Percentiles rank a stretch among this genome's conserved stretches.
Evolutionary conservation across 2,797 vertebrate genomes (phyloP).

Genomic region (Enteromius treurensis): DNA sequence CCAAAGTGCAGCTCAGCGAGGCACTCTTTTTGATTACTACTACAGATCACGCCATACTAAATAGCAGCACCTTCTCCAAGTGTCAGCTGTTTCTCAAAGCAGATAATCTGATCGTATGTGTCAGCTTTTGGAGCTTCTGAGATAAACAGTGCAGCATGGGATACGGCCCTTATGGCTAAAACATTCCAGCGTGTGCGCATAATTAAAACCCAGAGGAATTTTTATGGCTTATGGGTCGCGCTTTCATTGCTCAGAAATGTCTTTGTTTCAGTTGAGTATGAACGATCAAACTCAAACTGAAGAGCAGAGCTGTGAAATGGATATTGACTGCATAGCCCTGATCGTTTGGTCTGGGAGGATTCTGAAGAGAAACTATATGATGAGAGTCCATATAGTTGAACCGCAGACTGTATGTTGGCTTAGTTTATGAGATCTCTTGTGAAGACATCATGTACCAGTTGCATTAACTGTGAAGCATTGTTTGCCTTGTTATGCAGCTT

Average conservation of each 20-base stretch:
- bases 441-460: neutral
- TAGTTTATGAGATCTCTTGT: neutral
- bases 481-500: neutral
- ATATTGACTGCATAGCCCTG: neutral
- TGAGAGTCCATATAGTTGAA: neutral
- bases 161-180: neutral
- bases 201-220: slow-evolving; percentile 3
- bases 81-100: slow-evolving; percentile 47
- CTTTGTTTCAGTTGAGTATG: neutral
- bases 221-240: neutral
- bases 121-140: slow-evolving; percentile 23
- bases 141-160: slow-evolving; percentile 3
- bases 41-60: slow-evolving; percentile 61
- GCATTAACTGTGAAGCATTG: neutral
- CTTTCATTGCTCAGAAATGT: neutral
- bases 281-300: neutral
- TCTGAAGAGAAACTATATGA: neutral
- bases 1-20: slow-evolving; percentile 57
- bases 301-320: neutral
- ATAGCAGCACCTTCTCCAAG: slow-evolving; percentile 55
- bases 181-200: neutral
- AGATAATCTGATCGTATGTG: slow-evolving; percentile 40
- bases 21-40: slow-evolving; percentile 77
- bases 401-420: neutral
- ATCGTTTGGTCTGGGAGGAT: neutral